Evolutionary conservation across 1,140 invertebrate genomes (phyloP).

Genomic region (Tyrophagus putrescentiae): DNA sequence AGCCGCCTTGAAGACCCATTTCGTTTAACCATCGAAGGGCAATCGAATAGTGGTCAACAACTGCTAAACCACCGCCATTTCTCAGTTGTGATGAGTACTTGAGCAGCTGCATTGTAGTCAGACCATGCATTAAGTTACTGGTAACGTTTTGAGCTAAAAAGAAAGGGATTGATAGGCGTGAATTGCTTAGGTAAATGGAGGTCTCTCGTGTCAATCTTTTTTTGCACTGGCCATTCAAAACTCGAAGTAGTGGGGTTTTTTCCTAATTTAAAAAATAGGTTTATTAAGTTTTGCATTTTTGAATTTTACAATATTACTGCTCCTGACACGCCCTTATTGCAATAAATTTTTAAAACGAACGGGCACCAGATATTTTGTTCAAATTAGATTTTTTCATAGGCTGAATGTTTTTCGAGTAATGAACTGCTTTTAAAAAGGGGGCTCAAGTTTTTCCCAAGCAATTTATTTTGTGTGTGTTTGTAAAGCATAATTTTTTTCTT

Average conservation of each 20-base stretch:
- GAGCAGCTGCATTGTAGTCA: constrained; percentile 28
- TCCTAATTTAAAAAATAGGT: no score
- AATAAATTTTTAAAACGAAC: not conserved
- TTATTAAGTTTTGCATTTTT: no score
- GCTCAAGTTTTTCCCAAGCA: no score
- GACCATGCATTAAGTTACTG: constrained; percentile 23
- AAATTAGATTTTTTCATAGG: not conserved
- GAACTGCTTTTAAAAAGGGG: no score
- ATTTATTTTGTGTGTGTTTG: no score
- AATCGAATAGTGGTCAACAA: not conserved
- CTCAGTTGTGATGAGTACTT: not conserved
- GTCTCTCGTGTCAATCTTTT: not conserved
- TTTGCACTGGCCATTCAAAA: constrained; percentile 2
- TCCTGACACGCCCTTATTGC: not conserved
- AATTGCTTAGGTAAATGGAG: not conserved
- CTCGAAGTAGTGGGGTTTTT: not conserved
- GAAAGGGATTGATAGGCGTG: not conserved
- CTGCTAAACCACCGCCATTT: not conserved
- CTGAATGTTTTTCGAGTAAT: no score
- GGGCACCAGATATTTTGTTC: not conserved
- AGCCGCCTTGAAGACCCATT: not conserved
- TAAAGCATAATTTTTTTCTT: no score
- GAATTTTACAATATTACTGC: no score
- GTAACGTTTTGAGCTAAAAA: not conserved
- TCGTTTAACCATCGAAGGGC: not conserved